phyloP scores from a whole-genome alignment of 2,888 invertebrate species.

The Microplitis deprimator region DNA sequence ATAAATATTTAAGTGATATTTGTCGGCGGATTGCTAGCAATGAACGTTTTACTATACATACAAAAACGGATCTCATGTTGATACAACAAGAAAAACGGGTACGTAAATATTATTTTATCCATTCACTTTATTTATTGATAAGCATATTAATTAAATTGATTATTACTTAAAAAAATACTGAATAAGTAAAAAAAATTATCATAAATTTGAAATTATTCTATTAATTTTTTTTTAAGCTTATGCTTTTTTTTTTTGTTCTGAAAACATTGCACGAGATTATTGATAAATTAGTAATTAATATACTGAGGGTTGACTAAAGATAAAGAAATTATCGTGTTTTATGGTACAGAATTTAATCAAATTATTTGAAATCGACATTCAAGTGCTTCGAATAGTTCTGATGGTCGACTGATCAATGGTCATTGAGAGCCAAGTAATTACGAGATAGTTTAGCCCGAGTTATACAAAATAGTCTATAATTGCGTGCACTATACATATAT shows the following conservation, averaged over 20 bases:
- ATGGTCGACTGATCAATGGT: neutral
- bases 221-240: too few species aligned
- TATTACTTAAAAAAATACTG: too few species aligned
- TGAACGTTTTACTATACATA: constrained; percentile 6
- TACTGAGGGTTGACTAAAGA: neutral
- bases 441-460: neutral
- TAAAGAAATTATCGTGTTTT: neutral
- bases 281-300: neutral
- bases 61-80: neutral
- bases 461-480: neutral
- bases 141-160: neutral
- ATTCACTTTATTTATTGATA: neutral
- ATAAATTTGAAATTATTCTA: too few species aligned
- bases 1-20: constrained; percentile 22
- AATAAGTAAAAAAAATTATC: too few species aligned
- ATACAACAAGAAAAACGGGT: neutral
- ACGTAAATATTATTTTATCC: neutral
- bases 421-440: neutral
- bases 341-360: neutral
- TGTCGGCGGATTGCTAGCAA: constrained; percentile 10
- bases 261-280: neutral
- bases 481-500: neutral
- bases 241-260: neutral
- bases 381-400: neutral
- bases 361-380: neutral